Evolutionary conservation across 2,797 vertebrate genomes (phyloP).

Genomic region (Vultur gryphus): DNA sequence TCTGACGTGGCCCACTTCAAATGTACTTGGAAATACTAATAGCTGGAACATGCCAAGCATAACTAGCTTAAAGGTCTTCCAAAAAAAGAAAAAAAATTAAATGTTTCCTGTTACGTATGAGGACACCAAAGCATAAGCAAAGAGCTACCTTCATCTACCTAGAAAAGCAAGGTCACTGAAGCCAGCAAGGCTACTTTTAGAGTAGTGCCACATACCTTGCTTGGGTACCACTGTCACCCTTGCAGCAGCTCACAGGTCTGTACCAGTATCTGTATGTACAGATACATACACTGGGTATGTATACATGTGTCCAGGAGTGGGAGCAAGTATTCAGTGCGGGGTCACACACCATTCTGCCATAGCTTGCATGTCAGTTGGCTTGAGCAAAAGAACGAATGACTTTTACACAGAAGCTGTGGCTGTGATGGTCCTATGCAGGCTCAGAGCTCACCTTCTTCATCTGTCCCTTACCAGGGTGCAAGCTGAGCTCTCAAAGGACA

Average conservation of each 20-base stretch:
- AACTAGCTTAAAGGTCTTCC: neutral
- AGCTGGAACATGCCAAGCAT: neutral
- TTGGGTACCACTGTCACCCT: neutral
- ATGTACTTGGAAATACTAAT: neutral
- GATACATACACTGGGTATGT: neutral
- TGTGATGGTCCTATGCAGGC: accelerated
- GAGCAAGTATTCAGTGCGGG: accelerated
- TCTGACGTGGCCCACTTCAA: neutral
- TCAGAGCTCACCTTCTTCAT: neutral
- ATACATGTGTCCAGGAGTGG: accelerated
- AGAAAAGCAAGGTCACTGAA: neutral
- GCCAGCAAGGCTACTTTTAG: neutral
- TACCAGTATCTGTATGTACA: neutral
- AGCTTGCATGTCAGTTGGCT: neutral
- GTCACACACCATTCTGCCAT: neutral
- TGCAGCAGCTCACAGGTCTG: neutral
- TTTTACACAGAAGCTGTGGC: neutral
- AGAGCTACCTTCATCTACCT: neutral
- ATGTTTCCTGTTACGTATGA: neutral
- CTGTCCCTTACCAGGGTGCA: neutral
- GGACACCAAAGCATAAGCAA: neutral
- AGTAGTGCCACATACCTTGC: accelerated
- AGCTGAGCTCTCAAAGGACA: neutral
- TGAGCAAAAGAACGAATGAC: neutral
- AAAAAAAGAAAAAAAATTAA: neutral